phyloP scores from a whole-genome alignment of 2,888 invertebrate genomes.

The Gerosis bhagava region DNA sequence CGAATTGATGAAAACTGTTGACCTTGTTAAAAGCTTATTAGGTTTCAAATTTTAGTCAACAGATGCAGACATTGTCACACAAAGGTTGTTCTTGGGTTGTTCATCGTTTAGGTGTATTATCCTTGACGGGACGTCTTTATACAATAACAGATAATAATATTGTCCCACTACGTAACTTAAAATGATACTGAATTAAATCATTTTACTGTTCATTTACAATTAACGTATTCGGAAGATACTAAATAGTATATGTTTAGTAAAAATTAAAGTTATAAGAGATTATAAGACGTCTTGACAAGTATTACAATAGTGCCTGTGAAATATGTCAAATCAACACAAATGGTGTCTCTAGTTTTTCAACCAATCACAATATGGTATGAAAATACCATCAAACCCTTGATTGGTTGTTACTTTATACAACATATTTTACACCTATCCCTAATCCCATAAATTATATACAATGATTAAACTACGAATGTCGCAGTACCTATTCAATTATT shows the following conservation, averaged over 20 bases:
- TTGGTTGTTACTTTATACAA: too few species aligned
- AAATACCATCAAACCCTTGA: too few species aligned
- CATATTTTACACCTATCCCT: conserved; percentile 34
- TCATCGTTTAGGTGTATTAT: conserved; percentile 51
- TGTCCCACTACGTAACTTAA: not conserved
- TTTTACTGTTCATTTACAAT: too few species aligned
- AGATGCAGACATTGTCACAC: conserved; percentile 81
- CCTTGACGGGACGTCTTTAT: conserved; percentile 43
- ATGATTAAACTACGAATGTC: conserved; percentile 1
- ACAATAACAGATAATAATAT: conserved; percentile 13
- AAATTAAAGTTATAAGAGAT: too few species aligned
- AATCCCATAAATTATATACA: conserved; percentile 9
- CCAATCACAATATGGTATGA: too few species aligned
- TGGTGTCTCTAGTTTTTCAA: too few species aligned
- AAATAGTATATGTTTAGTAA: not conserved
- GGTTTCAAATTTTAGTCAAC: conserved; percentile 82
- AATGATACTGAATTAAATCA: too few species aligned
- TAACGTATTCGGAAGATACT: not conserved
- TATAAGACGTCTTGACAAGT: conserved; percentile 55
- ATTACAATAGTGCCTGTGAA: conserved; percentile 30
- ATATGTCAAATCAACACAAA: conserved; percentile 25
- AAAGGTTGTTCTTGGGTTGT: conserved; percentile 64
- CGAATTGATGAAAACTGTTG: conserved; percentile 81
- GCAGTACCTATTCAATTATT: not conserved
- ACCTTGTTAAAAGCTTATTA: conserved; percentile 83